These are phyloP conservation scores for Acanthochromis polyacanthus DNA, from an alignment of 2,113 vertebrate species.

Conservation along the genomic window DNA sequence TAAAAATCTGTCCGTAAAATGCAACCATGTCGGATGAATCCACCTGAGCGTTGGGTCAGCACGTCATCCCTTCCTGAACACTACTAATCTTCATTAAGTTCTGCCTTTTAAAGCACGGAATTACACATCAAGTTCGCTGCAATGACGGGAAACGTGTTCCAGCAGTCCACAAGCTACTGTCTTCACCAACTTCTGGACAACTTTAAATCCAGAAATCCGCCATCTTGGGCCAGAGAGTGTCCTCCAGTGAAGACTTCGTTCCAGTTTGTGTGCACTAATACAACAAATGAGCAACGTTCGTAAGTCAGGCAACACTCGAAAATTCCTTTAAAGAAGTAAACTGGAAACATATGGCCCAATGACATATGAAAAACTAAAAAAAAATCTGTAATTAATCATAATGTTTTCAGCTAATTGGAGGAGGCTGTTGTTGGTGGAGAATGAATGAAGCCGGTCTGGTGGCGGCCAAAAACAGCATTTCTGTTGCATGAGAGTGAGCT, in stretches of 20 bases:
- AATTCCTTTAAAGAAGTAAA: slow-evolving; percentile 46
- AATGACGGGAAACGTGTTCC: slow-evolving; percentile 29
- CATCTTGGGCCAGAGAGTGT: slow-evolving; percentile 1
- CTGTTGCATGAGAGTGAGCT: not conserved
- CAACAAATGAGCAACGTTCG: not conserved
- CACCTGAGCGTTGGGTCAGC: no score
- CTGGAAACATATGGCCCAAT: slow-evolving; percentile 7
- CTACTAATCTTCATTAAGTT: slow-evolving; percentile 1
- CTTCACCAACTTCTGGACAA: not conserved
- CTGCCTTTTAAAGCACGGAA: slow-evolving; percentile 18
- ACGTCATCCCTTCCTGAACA: no score
- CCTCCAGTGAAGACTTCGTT: slow-evolving; percentile 20
- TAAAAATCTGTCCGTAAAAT: no score
- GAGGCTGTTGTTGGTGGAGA: slow-evolving; percentile 34
- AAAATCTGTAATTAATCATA: slow-evolving; percentile 39
- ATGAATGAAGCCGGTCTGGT: not conserved
- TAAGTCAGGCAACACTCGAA: slow-evolving; percentile 25
- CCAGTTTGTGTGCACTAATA: not conserved
- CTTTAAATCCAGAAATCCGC: no score
- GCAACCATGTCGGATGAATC: no score
- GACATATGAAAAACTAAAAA: not conserved
- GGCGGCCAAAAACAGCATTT: slow-evolving; percentile 39
- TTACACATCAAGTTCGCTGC: not conserved
- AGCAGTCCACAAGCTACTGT: not conserved
- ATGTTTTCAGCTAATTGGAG: slow-evolving; percentile 14